Conservation (phyloP, 53 echinoderm and acorn worm species). For the Stichopus horrens region DNA sequence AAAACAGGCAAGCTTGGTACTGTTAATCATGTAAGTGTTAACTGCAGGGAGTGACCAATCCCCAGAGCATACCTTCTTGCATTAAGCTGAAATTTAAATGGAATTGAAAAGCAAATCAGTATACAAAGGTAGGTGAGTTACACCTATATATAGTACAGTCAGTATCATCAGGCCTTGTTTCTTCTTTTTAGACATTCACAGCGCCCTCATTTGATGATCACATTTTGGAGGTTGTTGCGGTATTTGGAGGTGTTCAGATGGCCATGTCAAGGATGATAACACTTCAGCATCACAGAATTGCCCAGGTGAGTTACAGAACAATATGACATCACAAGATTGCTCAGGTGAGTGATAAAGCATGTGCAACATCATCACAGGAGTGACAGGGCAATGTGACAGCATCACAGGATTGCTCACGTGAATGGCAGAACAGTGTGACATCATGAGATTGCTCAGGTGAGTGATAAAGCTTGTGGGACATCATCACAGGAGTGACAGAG, state of each 20-base stretch:
- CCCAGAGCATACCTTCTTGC: neutral
- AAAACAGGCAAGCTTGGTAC: too few species aligned
- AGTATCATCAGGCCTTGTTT: neutral
- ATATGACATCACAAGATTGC: too few species aligned
- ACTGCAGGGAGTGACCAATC: neutral
- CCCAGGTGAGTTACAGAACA: conserved; percentile 62
- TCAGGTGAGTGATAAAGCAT: too few species aligned
- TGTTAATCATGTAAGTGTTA: too few species aligned
- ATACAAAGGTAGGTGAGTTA: neutral
- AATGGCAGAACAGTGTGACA: too few species aligned
- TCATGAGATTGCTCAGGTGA: too few species aligned
- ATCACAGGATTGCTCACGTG: conserved; percentile 94
- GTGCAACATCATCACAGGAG: too few species aligned
- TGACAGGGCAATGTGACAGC: conserved; percentile 40
- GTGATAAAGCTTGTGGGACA: too few species aligned
- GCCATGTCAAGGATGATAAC: conserved; percentile 90
- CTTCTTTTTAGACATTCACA: conserved; percentile 73
- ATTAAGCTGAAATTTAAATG: neutral
- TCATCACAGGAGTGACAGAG: too few species aligned
- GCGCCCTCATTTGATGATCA: conserved; percentile 98
- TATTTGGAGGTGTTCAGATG: conserved; percentile 98
- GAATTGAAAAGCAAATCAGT: neutral
- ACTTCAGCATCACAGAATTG: conserved; percentile 94
- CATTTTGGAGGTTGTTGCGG: conserved; percentile 95
- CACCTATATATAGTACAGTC: neutral